phyloP scores from a whole-genome alignment of 2,113 vertebrate genomes.

The Nasalis larvatus region DNA sequence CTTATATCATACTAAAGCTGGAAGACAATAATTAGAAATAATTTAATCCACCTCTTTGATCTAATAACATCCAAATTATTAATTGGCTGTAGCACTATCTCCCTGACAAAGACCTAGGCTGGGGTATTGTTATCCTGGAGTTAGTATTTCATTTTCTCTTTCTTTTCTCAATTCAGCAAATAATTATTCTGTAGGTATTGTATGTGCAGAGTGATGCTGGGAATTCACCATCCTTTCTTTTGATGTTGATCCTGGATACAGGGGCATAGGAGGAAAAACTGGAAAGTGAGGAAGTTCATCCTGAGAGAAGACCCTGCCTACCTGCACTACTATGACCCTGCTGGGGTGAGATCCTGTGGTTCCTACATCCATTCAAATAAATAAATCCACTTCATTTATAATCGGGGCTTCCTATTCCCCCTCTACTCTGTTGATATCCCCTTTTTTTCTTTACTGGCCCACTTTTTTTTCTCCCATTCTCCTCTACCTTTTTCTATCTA shows the following conservation, averaged over 20 bases:
- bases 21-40: background rate
- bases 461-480: background rate
- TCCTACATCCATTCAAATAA: background rate
- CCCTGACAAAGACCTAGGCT: background rate
- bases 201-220: background rate
- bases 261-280: conserved; percentile 97
- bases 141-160: background rate
- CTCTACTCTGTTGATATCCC: no score
- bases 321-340: conserved; percentile 96
- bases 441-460: background rate
- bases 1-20: background rate
- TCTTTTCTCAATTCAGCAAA: background rate
- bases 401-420: background rate
- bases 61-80: background rate
- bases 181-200: background rate
- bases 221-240: background rate
- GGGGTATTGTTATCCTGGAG: background rate
- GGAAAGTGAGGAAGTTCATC: conserved; percentile 98
- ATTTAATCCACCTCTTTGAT: background rate
- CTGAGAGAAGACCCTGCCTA: conserved; percentile 97
- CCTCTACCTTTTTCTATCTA: background rate
- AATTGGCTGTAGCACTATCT: background rate
- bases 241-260: conserved; percentile 69
- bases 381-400: background rate
- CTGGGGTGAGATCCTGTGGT: conserved; percentile 86